Evolutionary conservation across 2,797 vertebrate genomes (phyloP).

Genomic region (Lutra lutra): DNA sequence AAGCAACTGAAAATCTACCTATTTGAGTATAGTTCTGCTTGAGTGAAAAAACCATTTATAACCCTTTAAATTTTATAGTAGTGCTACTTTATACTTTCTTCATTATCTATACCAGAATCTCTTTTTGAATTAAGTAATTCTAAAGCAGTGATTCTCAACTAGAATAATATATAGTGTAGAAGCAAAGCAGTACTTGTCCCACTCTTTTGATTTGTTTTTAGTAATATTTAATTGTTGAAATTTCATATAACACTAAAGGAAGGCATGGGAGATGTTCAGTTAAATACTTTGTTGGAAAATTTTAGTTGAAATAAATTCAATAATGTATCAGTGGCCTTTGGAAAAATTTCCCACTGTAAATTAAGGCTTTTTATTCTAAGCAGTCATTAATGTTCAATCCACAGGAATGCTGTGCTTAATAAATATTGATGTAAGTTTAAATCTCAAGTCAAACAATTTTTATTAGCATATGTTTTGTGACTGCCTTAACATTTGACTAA

Average conservation of each 20-base stretch:
- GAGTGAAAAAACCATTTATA: background rate
- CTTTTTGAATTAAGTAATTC: slow-evolving; percentile 18
- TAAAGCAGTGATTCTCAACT: slow-evolving; percentile 19
- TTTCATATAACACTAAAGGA: slow-evolving; percentile 23
- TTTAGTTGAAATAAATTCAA: slow-evolving; percentile 15
- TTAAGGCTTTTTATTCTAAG: slow-evolving; percentile 47
- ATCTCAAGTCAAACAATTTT: slow-evolving; percentile 35
- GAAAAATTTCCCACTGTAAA: background rate
- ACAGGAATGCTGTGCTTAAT: slow-evolving; percentile 26
- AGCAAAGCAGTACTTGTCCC: slow-evolving; percentile 21
- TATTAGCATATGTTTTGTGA: slow-evolving; percentile 2
- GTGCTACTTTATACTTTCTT: background rate
- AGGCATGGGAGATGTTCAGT: background rate
- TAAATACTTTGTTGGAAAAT: slow-evolving; percentile 1
- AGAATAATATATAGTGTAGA: slow-evolving; percentile 8
- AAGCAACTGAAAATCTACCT: background rate
- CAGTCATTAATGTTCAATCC: background rate
- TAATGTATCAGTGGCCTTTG: slow-evolving; percentile 11
- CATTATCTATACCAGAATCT: background rate
- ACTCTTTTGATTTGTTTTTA: slow-evolving; percentile 34
- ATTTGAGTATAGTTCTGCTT: slow-evolving; percentile 12
- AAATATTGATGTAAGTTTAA: slow-evolving; percentile 19
- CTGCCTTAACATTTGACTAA: slow-evolving; percentile 9
- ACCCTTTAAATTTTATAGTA: slow-evolving; percentile 24
- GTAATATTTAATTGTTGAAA: slow-evolving; percentile 41